Percentiles rank a stretch among this genome's conserved stretches.
phyloP scores from a whole-genome alignment of 37 sponge, comb jelly and placozoan species.

The Theonella swinhoei region DNA sequence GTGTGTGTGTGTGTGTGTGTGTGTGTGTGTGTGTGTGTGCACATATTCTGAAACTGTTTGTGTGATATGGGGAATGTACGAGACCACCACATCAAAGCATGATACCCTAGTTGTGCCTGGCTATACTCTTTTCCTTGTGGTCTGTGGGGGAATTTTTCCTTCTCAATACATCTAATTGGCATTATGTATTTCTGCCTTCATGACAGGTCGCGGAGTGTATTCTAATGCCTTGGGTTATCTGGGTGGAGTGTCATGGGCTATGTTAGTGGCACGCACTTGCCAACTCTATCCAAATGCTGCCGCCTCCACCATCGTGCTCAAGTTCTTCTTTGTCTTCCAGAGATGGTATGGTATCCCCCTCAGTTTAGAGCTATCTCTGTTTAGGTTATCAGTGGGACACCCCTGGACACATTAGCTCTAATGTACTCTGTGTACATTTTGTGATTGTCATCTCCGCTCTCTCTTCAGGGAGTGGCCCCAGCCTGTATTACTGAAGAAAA shows the following conservation, averaged over 20 bases:
- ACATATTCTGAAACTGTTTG: too few species aligned
- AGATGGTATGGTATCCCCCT: conserved; percentile 91
- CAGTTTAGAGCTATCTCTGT: background rate
- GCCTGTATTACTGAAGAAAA: conserved; percentile 85
- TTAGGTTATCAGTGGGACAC: too few species aligned
- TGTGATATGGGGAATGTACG: background rate
- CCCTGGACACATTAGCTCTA: too few species aligned
- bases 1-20: background rate
- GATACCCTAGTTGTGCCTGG: too few species aligned
- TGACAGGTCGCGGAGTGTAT: conserved; percentile 93
- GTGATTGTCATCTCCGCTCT: background rate
- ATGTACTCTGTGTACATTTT: too few species aligned
- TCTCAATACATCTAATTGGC: background rate
- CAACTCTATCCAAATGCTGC: conserved; percentile 98
- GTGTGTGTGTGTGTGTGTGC: background rate
- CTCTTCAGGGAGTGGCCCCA: conserved; percentile 87
- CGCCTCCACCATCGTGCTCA: conserved; percentile 92
- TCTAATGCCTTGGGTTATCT: conserved; percentile 96
- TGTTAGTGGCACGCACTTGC: conserved; percentile 96
- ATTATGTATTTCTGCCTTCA: background rate
- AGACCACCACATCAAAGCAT: background rate
- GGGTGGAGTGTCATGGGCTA: conserved; percentile 99
- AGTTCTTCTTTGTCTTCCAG: conserved; percentile 96
- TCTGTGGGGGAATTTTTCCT: too few species aligned
- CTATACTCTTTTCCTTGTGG: too few species aligned